These are phyloP conservation scores for Eclectus roratus DNA, from an alignment of 2,113 vertebrate genomes.

Conservation along the genomic window DNA sequence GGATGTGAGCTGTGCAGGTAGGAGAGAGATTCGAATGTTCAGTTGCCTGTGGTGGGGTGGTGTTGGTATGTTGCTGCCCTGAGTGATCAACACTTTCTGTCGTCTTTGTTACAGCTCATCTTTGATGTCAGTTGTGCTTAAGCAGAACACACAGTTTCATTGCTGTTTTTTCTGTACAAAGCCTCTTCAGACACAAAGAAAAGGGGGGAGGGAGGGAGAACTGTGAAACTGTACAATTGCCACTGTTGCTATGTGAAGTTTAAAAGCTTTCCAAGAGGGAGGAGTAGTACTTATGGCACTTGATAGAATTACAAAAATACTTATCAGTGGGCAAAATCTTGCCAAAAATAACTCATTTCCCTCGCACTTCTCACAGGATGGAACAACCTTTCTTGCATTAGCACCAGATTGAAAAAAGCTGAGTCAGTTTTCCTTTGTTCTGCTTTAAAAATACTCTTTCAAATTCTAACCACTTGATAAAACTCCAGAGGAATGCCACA, in stretches of 20 bases:
- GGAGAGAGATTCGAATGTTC: background rate
- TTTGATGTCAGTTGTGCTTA: slow-evolving; percentile 2
- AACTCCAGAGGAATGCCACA: background rate
- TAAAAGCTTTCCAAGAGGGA: background rate
- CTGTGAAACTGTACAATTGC: background rate
- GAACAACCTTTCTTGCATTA: background rate
- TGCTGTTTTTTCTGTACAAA: background rate
- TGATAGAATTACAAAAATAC: background rate
- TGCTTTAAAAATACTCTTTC: background rate
- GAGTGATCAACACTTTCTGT: background rate
- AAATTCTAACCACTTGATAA: background rate
- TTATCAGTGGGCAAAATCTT: background rate
- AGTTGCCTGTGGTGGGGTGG: accelerated
- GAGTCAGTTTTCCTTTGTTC: background rate
- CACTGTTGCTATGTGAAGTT: background rate
- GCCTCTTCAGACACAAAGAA: background rate
- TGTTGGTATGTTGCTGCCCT: background rate
- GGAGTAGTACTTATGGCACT: background rate
- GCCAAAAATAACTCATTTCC: background rate
- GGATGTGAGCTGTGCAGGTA: background rate
- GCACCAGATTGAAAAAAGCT: background rate
- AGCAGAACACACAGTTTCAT: background rate
- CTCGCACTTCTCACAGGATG: background rate
- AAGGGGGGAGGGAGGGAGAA: background rate
- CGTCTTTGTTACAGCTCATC: background rate